phyloP scores from a whole-genome alignment of 1,140 invertebrate species.

The Aphaenogaster rudis region DNA sequence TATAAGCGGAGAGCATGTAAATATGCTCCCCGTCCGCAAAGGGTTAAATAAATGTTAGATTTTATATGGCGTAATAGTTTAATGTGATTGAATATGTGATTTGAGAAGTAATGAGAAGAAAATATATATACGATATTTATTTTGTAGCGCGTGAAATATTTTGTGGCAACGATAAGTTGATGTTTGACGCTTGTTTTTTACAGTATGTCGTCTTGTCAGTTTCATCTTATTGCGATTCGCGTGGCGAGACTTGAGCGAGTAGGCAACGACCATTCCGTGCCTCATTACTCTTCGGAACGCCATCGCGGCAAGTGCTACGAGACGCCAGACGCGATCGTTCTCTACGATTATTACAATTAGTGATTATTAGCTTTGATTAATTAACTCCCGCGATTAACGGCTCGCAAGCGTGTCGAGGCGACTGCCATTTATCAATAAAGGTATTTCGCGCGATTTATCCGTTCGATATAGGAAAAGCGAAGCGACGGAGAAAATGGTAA shows the following conservation, averaged over 20 bases:
- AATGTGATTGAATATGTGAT: background rate
- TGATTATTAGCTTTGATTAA: constrained; percentile 31
- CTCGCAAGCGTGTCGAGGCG: background rate
- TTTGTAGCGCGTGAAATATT: background rate
- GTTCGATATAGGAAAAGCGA: background rate
- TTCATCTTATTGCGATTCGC: constrained; percentile 6
- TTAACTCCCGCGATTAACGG: constrained; percentile 14
- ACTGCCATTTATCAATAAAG: constrained; percentile 10
- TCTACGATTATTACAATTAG: constrained; percentile 35
- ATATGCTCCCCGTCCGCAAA: no score
- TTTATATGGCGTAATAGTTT: background rate
- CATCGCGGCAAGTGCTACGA: constrained; percentile 2
- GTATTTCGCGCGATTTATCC: constrained; percentile 16
- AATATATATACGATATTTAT: background rate
- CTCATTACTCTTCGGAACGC: constrained; percentile 6
- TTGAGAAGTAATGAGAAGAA: background rate
- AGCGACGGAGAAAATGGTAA: background rate
- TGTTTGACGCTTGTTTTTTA: background rate
- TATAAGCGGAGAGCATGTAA: no score
- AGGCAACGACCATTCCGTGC: background rate
- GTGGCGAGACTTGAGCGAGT: background rate
- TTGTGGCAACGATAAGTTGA: background rate
- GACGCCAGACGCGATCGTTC: constrained; percentile 6
- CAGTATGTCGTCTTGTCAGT: background rate
- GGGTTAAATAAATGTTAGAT: background rate